A percentile compares a stretch with the other conserved stretches of the same genome.
Evolutionary conservation across 2,113 vertebrate species (phyloP).

Genomic region (Lonchura striata): DNA sequence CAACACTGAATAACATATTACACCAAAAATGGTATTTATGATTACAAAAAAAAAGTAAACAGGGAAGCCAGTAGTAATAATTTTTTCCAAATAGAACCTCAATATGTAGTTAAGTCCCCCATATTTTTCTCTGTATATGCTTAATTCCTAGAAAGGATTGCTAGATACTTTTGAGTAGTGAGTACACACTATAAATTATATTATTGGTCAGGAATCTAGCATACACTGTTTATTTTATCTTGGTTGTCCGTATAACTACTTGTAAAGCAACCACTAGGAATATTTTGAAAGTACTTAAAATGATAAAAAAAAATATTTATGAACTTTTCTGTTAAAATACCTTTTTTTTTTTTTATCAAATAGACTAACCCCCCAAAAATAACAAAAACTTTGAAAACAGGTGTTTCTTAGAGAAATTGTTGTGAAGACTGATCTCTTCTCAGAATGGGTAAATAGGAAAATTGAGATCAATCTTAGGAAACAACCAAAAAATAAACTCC

Average conservation of each 20-base stretch:
- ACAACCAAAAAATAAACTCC: rapidly evolving
- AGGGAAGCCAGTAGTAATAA: background rate
- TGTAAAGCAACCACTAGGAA: background rate
- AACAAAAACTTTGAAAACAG: background rate
- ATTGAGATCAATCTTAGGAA: background rate
- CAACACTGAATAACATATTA: background rate
- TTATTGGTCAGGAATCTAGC: background rate
- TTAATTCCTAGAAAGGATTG: background rate
- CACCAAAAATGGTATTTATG: background rate
- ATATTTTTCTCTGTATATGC: background rate
- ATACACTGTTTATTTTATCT: background rate
- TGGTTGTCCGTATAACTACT: background rate
- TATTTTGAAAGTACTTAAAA: background rate
- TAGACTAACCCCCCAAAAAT: rapidly evolving
- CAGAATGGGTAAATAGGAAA: background rate
- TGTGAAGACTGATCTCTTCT: background rate
- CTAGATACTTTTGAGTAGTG: background rate
- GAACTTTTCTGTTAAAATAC: background rate
- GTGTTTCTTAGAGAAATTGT: background rate
- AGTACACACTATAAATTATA: background rate
- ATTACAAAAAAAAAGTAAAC: too few relatives aligned
- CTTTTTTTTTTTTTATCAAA: background rate
- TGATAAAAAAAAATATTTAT: too few relatives aligned
- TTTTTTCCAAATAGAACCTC: background rate
- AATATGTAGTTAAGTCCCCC: rapidly evolving